Evolutionary conservation across 2,888 invertebrate species (phyloP), one percentile per base, ranked within the genome.

Genomic region (Drosophila dives): DNA sequence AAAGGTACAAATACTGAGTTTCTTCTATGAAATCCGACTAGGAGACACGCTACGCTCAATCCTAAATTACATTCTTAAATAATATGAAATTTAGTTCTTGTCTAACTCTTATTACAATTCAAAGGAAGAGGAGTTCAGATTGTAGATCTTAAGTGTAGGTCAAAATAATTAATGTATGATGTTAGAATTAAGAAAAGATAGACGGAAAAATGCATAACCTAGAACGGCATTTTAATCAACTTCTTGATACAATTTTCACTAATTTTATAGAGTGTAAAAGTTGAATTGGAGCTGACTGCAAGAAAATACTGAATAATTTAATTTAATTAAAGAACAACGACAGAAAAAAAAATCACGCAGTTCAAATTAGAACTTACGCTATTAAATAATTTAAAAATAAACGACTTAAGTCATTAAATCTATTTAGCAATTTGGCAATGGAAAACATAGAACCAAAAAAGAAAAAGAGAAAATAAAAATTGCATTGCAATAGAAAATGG

Each of bases 341-440:
- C 34, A 29, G 33, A 12, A 61, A 79, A 26, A 79, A 26, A 59
- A 59, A 40, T 49, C 26, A 0, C 29, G 29, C 29, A 29, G 5
- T 29, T 29, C 6, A 29, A 29, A 6, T 29, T 15, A n/a, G n/a
- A n/a, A n/a, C n/a, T 69, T 60, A 23, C 26, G 32, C 42, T 71
- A 81, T 86, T 84, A 81, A 79, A 87, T 85, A 70, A 81, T 79
- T 82, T 65, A 84, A 75, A 61, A 67, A 64, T 65, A 61, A 74
- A 53, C 67, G 72, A 61, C 71, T 72, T 64, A 76, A 76, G 80
- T 71, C 87, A 79, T 86, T 81, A 84, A 84, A 87, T 79, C 77
- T 77, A 73, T 84, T 78, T 67, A 65, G 34, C 63, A 72, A 67
- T 54, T 67, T 49, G 65, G 36, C 49, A 53, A 29, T 42, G 29